These are phyloP conservation scores for Patagioenas fasciata DNA, from an alignment of 2,113 vertebrate genomes.

Conservation along the genomic window DNA sequence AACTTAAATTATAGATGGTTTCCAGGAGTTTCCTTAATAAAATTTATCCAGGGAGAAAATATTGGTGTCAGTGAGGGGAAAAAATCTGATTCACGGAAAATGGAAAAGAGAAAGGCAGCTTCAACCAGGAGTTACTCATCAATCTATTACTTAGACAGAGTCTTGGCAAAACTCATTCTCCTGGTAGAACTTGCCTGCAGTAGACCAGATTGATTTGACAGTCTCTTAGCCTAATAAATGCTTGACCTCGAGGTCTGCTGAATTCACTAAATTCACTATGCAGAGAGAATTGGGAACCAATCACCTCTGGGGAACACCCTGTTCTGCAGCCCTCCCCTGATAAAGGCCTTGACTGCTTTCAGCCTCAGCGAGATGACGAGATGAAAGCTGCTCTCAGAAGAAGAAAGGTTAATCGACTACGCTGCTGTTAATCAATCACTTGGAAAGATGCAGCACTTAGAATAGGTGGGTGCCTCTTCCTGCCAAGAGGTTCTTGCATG, in stretches of 20 bases:
- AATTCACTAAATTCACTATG: constrained; percentile 70
- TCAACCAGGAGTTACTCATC: constrained; percentile 58
- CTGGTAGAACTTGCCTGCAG: constrained; percentile 64
- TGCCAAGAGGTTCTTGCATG: constrained; percentile 54
- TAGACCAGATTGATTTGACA: constrained; percentile 70
- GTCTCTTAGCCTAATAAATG: constrained; percentile 75
- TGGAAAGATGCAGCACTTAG: constrained; percentile 55
- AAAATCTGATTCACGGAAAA: constrained; percentile 35
- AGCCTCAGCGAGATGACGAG: constrained; percentile 52
- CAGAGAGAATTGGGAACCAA: constrained; percentile 65
- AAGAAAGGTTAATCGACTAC: constrained; percentile 69
- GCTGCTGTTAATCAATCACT: constrained; percentile 68
- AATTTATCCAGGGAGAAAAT: constrained; percentile 51
- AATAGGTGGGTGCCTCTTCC: constrained; percentile 29
- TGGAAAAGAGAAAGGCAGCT: constrained; percentile 50
- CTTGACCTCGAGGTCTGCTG: constrained; percentile 70
- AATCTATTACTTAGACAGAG: constrained; percentile 50
- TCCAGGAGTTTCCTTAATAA: constrained; percentile 51
- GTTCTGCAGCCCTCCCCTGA: constrained; percentile 52
- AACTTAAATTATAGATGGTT: constrained; percentile 28
- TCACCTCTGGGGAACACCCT: constrained; percentile 60
- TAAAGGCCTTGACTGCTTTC: constrained; percentile 72
- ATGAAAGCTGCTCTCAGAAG: constrained; percentile 65
- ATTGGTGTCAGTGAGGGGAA: constrained; percentile 20
- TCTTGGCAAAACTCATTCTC: constrained; percentile 62